phyloP scores from a whole-genome alignment of 2,113 vertebrate species.

The Felis chaus region DNA sequence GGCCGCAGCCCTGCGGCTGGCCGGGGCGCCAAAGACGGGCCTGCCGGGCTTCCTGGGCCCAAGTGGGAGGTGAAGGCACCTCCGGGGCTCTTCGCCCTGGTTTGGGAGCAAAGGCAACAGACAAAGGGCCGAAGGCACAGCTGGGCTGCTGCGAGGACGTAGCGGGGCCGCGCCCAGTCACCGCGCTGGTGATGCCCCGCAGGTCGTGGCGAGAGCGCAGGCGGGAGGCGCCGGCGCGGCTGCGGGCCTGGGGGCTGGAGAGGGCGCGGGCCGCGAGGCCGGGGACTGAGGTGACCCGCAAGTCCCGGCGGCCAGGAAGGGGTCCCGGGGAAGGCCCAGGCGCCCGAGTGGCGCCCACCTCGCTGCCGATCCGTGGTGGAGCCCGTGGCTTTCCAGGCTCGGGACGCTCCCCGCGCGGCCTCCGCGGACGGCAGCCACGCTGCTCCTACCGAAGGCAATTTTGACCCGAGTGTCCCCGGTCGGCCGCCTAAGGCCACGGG shows the following conservation, averaged over 20 bases:
- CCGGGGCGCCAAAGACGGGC: rapidly evolving
- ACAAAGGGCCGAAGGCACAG: neutral
- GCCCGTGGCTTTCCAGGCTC: neutral
- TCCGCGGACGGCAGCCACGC: neutral
- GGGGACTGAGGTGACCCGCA: neutral
- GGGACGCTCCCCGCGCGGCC: slow-evolving; percentile 24
- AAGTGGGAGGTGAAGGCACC: neutral
- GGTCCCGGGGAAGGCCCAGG: neutral
- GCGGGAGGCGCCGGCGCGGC: neutral
- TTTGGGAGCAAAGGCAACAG: neutral
- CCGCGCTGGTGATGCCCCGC: rapidly evolving
- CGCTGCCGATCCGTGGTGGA: rapidly evolving
- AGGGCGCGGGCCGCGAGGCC: neutral
- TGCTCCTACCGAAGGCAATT: slow-evolving; percentile 84
- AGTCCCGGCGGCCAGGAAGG: neutral
- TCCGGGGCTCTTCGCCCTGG: rapidly evolving
- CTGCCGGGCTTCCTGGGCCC: neutral
- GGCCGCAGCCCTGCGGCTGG: rapidly evolving
- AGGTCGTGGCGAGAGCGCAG: neutral
- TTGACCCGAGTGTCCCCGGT: slow-evolving; percentile 86
- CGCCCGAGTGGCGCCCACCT: no score
- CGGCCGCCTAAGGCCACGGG: slow-evolving; percentile 89
- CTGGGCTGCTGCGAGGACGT: rapidly evolving
- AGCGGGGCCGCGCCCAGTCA: neutral
- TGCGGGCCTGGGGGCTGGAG: neutral